phyloP scores from a whole-genome alignment of 1,140 invertebrate genomes.

The Semibalanus balanoides region DNA sequence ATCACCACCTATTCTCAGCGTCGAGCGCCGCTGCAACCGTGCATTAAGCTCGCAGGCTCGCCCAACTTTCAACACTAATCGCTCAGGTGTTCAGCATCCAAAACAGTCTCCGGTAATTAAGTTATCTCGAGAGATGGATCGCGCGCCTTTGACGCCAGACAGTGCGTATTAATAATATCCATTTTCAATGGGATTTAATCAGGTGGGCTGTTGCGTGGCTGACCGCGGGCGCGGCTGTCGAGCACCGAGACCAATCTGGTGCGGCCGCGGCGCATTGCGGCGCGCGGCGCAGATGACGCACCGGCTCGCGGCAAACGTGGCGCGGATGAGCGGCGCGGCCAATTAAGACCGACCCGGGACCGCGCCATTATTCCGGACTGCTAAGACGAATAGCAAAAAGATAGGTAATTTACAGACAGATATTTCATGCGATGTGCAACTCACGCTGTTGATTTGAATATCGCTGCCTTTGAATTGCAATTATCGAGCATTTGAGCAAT shows the following conservation, averaged over 20 bases:
- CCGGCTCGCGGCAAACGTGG: neutral
- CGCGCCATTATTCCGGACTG: neutral
- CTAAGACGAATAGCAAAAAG: neutral
- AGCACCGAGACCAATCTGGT: neutral
- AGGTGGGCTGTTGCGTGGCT: neutral
- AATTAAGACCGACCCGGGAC: neutral
- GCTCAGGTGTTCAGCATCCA: neutral
- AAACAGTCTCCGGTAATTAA: neutral
- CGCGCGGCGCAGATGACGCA: neutral
- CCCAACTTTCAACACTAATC: neutral
- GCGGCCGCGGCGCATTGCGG: too few species aligned
- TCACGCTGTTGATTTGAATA: neutral
- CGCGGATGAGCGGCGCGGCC: neutral
- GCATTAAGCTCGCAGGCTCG: neutral
- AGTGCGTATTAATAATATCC: neutral
- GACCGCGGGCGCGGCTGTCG: neutral
- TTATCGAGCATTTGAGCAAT: neutral
- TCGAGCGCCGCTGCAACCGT: neutral
- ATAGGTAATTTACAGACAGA: conserved; percentile 2
- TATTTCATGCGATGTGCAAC: neutral
- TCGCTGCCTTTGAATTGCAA: conserved; percentile 1
- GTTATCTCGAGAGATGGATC: neutral
- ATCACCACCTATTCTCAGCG: neutral
- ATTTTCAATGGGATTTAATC: conserved; percentile 1
- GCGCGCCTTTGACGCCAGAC: neutral